Conservation (phyloP, 2,113 vertebrate species). For the Hyaena hyaena region DNA sequence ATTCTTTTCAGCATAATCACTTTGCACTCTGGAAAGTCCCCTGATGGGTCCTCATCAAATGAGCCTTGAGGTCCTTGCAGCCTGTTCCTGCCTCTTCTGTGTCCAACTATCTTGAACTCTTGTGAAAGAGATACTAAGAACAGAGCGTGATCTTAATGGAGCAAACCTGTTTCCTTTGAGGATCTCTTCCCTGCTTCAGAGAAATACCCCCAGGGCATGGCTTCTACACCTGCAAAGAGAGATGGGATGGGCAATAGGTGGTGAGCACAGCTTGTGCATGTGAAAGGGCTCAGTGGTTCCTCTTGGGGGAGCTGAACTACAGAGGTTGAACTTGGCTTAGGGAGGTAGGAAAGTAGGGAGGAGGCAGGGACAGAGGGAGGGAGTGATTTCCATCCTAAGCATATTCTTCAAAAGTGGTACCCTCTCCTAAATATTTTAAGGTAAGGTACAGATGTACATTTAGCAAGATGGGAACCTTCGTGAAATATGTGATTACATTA, state of each 20-base stretch:
- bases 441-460: background rate
- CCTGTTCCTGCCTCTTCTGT: background rate
- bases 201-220: background rate
- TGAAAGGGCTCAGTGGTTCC: background rate
- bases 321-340: background rate
- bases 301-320: background rate
- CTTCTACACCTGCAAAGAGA: background rate
- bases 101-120: background rate
- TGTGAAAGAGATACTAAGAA: background rate
- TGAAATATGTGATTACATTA: background rate
- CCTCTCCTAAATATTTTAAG: background rate
- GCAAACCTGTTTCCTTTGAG: background rate
- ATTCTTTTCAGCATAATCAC: background rate
- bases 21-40: background rate
- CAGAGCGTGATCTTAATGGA: background rate
- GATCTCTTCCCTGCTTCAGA: background rate
- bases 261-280: fast-evolving
- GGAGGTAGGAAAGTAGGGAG: background rate
- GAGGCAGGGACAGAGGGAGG: background rate
- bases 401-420: background rate
- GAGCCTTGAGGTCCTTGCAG: background rate
- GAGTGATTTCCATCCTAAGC: background rate
- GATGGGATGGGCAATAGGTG: background rate
- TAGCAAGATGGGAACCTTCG: background rate
- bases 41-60: background rate